Evolutionary conservation across 2,888 invertebrate species (phyloP).

Genomic region (Aromia moschata): DNA sequence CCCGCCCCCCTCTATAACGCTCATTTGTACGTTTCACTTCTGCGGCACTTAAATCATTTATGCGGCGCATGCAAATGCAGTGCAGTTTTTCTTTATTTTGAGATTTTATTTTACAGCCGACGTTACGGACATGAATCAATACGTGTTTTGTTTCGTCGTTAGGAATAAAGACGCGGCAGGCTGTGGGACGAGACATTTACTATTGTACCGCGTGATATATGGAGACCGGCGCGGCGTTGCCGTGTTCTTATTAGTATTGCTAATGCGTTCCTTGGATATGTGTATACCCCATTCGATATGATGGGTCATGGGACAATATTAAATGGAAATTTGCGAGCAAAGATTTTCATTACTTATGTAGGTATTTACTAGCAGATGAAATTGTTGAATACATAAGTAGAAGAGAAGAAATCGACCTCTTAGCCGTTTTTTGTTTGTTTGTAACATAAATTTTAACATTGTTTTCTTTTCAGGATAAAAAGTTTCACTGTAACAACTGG

Average conservation of each 20-base stretch:
- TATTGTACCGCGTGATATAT: constrained; percentile 51
- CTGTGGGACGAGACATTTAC: constrained; percentile 52
- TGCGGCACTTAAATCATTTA: constrained; percentile 39
- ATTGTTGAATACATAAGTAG: too few relatives aligned
- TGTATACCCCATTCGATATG: neutral
- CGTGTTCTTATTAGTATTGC: constrained; percentile 53
- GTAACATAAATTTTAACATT: too few relatives aligned
- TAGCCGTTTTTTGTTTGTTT: too few relatives aligned
- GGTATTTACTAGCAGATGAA: too few relatives aligned
- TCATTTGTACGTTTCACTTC: constrained; percentile 32
- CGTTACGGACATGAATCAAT: constrained; percentile 51
- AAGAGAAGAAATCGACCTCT: too few relatives aligned
- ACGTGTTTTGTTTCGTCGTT: constrained; percentile 48
- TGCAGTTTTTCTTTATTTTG: constrained; percentile 11
- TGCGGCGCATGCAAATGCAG: constrained; percentile 29
- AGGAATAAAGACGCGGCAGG: constrained; percentile 50
- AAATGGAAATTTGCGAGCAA: too few relatives aligned
- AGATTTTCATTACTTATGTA: too few relatives aligned
- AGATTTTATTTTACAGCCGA: constrained; percentile 40
- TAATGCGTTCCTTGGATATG: constrained; percentile 29
- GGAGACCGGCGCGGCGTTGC: constrained; percentile 43
- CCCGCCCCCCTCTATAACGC: constrained; percentile 24
- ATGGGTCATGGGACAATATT: too few relatives aligned
- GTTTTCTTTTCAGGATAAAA: too few relatives aligned
- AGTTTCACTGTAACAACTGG: too few relatives aligned